Percentiles rank a stretch among this genome's conserved stretches.
Conservation (phyloP, 2,888 invertebrate species). For the Drosophila hamatofila region DNA sequence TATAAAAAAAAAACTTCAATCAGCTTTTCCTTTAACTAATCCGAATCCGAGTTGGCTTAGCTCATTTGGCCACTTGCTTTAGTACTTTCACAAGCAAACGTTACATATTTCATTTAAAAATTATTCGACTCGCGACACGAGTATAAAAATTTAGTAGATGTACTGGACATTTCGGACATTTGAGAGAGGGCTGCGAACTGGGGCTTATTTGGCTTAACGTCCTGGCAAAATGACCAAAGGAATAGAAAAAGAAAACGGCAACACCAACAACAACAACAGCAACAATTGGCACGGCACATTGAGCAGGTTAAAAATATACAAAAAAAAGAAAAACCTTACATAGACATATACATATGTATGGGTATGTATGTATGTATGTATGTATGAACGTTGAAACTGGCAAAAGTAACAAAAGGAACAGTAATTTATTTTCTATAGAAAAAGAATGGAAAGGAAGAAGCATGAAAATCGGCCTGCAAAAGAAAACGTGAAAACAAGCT, state of each 20-base stretch:
- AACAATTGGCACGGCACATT: conserved; percentile 63
- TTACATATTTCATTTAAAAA: background rate
- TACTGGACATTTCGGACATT: conserved; percentile 1
- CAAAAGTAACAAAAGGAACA: conserved; percentile 21
- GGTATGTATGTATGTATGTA: conserved; percentile 1
- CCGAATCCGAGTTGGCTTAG: too few relatives aligned
- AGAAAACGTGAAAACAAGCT: conserved; percentile 27
- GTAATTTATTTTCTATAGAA: conserved; percentile 42
- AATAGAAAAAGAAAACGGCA: conserved; percentile 14
- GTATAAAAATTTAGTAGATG: conserved; percentile 7
- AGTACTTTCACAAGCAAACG: background rate
- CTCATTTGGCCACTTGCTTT: too few relatives aligned
- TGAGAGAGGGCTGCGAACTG: background rate
- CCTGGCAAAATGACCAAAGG: conserved; percentile 38
- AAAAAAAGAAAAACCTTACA: conserved; percentile 26
- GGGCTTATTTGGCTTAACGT: conserved; percentile 26
- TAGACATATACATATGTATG: conserved; percentile 28
- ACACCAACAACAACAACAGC: conserved; percentile 19
- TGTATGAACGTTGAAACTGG: conserved; percentile 34
- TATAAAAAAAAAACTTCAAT: background rate
- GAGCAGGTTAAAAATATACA: conserved; percentile 76
- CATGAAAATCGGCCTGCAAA: conserved; percentile 5
- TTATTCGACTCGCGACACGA: background rate
- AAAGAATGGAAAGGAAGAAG: background rate
- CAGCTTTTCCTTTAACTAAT: background rate